Conservation (phyloP, 2,113 vertebrate species). For the Corvus hawaiiensis region DNA sequence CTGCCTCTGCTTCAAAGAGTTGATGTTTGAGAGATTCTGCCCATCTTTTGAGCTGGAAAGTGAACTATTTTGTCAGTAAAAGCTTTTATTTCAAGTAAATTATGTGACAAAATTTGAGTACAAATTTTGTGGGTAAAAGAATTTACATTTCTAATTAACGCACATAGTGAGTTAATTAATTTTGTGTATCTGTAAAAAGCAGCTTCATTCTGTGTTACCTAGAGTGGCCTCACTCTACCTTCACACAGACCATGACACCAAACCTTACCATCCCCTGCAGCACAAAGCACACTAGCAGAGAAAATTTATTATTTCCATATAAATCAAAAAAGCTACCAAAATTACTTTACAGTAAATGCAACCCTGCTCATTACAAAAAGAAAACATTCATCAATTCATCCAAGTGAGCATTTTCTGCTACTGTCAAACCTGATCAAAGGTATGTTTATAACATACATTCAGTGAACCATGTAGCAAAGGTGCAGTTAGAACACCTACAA, state of each 20-base stretch:
- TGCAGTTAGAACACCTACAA: background rate
- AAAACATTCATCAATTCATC: background rate
- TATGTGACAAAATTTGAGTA: background rate
- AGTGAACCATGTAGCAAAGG: background rate
- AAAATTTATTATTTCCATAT: background rate
- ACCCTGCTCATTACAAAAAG: background rate
- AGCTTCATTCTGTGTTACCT: background rate
- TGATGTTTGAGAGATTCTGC: background rate
- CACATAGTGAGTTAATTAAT: background rate
- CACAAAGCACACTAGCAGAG: background rate
- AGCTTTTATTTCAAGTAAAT: constrained; percentile 4
- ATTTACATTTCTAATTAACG: background rate
- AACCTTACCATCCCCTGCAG: background rate
- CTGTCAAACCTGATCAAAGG: background rate
- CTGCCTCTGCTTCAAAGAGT: background rate
- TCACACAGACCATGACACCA: background rate
- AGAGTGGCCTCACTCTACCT: background rate
- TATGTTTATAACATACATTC: background rate
- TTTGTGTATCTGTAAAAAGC: background rate
- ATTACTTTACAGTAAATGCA: background rate
- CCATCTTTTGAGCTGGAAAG: background rate
- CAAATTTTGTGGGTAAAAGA: background rate
- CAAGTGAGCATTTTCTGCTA: background rate
- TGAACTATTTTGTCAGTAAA: background rate
- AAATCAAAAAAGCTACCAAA: background rate